Evolutionary conservation across 2,888 invertebrate genomes (phyloP).

Genomic region (Nymphalis c-album): DNA sequence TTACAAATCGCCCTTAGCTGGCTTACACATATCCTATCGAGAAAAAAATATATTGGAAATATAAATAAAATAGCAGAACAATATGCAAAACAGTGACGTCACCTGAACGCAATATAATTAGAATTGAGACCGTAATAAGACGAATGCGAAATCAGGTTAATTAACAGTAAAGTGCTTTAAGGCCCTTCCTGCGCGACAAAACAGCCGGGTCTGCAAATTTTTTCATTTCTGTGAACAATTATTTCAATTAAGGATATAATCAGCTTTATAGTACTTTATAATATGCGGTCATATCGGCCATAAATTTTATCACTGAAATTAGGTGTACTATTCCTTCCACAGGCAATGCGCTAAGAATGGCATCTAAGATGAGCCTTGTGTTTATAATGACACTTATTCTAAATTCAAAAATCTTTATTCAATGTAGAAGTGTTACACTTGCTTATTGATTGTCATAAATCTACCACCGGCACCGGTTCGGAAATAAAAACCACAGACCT

Average conservation of each 20-base stretch:
- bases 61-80: neutral
- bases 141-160: slow-evolving; percentile 38
- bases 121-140: slow-evolving; percentile 32
- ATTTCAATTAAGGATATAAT: neutral
- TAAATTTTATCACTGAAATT: no score
- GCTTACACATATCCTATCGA: neutral
- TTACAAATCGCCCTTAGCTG: no score
- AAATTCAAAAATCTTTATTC: no score
- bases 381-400: no score
- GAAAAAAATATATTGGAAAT: neutral
- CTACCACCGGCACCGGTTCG: no score
- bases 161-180: slow-evolving; percentile 29
- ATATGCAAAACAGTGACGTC: neutral
- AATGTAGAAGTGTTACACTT: no score
- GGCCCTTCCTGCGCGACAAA: slow-evolving; percentile 15
- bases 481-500: no score
- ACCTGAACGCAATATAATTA: slow-evolving; percentile 15
- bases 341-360: no score
- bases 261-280: neutral
- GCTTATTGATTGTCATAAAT: no score
- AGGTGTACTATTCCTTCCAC: no score
- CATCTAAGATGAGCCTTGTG: no score
- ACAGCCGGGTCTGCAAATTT: slow-evolving; percentile 7
- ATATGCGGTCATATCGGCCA: neutral
- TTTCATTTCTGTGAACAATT: neutral